A percentile compares a stretch with the other conserved stretches of the same genome.
Evolutionary conservation across 2,888 invertebrate species (phyloP).

Genomic region (Pterostichus madidus): DNA sequence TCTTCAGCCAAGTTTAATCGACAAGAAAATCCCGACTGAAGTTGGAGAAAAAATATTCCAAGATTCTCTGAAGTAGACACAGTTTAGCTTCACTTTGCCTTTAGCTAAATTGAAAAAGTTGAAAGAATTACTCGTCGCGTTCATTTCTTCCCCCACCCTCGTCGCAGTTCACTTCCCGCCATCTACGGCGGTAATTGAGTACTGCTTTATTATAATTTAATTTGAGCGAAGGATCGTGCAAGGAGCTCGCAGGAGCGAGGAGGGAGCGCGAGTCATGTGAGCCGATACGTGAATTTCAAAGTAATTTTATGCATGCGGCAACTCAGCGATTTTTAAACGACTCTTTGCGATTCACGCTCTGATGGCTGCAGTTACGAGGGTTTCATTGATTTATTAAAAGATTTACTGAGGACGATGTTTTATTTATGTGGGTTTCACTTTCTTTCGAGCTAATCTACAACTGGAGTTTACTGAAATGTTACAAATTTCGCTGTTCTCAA

Average conservation of each 20-base stretch:
- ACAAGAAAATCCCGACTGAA: constrained; percentile 68
- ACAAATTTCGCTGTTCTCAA: too few species aligned
- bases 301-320: constrained; percentile 53
- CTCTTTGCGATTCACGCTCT: constrained; percentile 41
- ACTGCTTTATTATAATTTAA: constrained; percentile 64
- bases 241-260: background rate
- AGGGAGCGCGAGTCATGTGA: constrained; percentile 3
- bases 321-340: constrained; percentile 63
- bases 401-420: constrained; percentile 38
- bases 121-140: constrained; percentile 52
- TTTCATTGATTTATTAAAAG: constrained; percentile 54
- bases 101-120: constrained; percentile 64
- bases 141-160: background rate
- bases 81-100: constrained; percentile 55
- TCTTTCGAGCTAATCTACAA: background rate
- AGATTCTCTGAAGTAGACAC: constrained; percentile 60
- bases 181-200: constrained; percentile 49
- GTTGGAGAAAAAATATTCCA: constrained; percentile 68
- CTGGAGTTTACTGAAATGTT: too few species aligned
- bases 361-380: constrained; percentile 36
- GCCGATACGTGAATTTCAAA: constrained; percentile 57
- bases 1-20: constrained; percentile 68
- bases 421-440: constrained; percentile 32
- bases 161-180: too few species aligned
- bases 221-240: constrained; percentile 33